Evolutionary conservation across 2,888 invertebrate genomes (phyloP), one percentile per base, ranked within the genome.

Genomic region (Pammene fasciana): DNA sequence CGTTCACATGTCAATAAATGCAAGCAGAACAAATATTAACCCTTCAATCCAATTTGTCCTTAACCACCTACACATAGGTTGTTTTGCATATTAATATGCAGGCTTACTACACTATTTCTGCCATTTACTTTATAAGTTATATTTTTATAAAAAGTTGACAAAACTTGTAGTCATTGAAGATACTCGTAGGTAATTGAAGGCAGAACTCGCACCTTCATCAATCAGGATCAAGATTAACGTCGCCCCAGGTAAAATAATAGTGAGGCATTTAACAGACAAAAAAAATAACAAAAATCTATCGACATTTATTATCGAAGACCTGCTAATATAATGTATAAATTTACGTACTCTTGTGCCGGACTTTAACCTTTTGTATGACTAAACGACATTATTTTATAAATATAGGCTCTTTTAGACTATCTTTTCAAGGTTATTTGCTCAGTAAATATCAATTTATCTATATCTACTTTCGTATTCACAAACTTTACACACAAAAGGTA

Each of bases 201-300:
- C 18, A 43, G 43, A 41, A 36, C 43, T 18, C 18, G 50, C 45
- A 68, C 68, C 68, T 65, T 68, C 68, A 68, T 68, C 68, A 59
- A 65, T 68, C 64, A 68, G 68, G 68, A 68, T 68, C 56, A 68
- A 68, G 68, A 64, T 68, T 68, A 68, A 64, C 50, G 64, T 64
- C 68, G n/a, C 50, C 41, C 8, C 52, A 52, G 68, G 68, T 68
- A 65, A 57, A 68, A 68, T 50, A 64, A 68, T 68, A 62, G 43
- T 56, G 41, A 62, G 48, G 50, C 48, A 16, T 64, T 64, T 64
- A 57, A 64, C 36, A 64, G 11, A 57, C 13, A 60, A 36, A 50
- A 43, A 45, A 60, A 54, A 56, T 54, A 48, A 56, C 18, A 26
- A 43, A 54, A 54, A 48, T 14, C 7, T 38, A 16, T n/a, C 9